Evolutionary conservation across 2,888 invertebrate genomes (phyloP), one percentile per base, ranked within the genome.

Genomic region (Drosophila kokeensis): DNA sequence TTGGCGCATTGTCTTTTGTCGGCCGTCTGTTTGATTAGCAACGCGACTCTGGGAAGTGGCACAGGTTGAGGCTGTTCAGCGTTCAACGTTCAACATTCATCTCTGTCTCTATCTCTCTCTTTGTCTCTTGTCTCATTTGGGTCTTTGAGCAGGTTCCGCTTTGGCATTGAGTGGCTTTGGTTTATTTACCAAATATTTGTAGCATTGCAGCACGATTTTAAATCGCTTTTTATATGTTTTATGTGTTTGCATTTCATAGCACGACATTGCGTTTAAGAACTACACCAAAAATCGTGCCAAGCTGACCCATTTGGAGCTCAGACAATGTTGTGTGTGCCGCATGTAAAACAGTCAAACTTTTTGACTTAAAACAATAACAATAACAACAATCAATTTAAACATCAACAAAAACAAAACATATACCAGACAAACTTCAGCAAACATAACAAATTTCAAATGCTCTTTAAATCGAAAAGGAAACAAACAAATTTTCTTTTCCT

Each of bases 251-350:
- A 80, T 83, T 80, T 83, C 65, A 74, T 81, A 77, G 72, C 81
- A 82, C 83, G 81, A 83, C 53, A 73, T 80, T 82, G 70, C 61
- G 81, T 76, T 79, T 81, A 82, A 81, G 81, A 82, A 82, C 80
- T 63, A 75, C 68, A 75, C 49, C 68, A 49, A 69, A 83, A 82
- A 83, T 82, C 81, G 81, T 82, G 81, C 83, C 74, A 30, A 69
- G 67, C 65, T 76, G 81, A 80, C 81, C 81, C 71, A 81, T 83
- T 82, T 82, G 69, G n/a, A 24, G 45, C 73, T 59, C 59, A 45
- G 58, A 36, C 62, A 32, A 62, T 34, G 42, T 24, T 50, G 57
- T 71, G 76, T 64, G 63, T 61, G 61, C 36, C 60, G 83, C 73
- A 82, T 81, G 60, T 69, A 74, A 80, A 81, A 42, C 73, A 79